Percentiles rank a stretch among this genome's conserved stretches.
phyloP scores from a whole-genome alignment of 2,797 vertebrate genomes.

The Chiloscyllium punctatum region DNA sequence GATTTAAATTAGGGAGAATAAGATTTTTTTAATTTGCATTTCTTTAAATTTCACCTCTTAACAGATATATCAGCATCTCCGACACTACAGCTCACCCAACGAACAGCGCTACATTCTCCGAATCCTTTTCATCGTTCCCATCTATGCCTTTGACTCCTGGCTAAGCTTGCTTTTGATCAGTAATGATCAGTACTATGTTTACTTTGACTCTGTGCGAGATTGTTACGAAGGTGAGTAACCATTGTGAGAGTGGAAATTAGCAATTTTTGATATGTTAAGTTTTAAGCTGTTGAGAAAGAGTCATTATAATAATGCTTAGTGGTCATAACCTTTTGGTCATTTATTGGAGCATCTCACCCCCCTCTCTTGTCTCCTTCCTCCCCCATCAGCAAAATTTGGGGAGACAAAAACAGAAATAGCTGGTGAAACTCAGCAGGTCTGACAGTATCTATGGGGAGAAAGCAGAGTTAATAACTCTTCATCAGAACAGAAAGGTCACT shows the following conservation, averaged over 20 bases:
- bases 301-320: background rate
- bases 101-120: constrained; percentile 96
- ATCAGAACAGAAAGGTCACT: too few relatives aligned
- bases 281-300: background rate
- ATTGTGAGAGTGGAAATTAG: background rate
- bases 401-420: too few relatives aligned
- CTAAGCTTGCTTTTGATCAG: constrained; percentile 92
- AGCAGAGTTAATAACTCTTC: too few relatives aligned
- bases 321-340: background rate
- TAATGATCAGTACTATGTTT: constrained; percentile 83
- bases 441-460: too few relatives aligned
- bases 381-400: background rate
- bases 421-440: too few relatives aligned
- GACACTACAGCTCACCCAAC: constrained; percentile 78
- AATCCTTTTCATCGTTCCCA: constrained; percentile 87
- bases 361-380: too few relatives aligned
- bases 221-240: constrained; percentile 83
- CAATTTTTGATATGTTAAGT: background rate
- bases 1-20: background rate
- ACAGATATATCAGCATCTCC: constrained; percentile 87
- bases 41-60: constrained; percentile 37
- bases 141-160: constrained; percentile 93
- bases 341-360: background rate
- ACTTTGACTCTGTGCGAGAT: constrained; percentile 87
- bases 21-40: background rate